Percentiles rank a stretch among this genome's conserved stretches.
Evolutionary conservation across 2,888 invertebrate species (phyloP).

Genomic region (Hirtodrosophila histrioides): DNA sequence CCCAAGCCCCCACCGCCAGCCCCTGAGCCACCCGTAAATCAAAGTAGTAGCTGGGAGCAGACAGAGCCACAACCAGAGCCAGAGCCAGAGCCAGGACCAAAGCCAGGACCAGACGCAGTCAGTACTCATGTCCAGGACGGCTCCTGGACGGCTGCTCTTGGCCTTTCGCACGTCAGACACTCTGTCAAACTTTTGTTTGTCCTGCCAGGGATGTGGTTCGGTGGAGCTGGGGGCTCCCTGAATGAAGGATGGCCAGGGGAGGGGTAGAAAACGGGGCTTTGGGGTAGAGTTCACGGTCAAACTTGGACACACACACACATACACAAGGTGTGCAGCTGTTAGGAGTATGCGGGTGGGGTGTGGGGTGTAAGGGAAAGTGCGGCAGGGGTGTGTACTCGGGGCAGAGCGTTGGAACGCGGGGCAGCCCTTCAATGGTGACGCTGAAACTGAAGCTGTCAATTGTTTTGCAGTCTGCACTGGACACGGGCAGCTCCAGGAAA

Average conservation of each 20-base stretch:
- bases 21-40: slow-evolving; percentile 56
- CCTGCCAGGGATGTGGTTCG: not conserved
- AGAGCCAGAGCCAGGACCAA: not conserved
- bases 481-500: slow-evolving; percentile 16
- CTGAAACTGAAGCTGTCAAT: slow-evolving; percentile 59
- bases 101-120: not conserved
- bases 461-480: slow-evolving; percentile 47
- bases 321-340: slow-evolving; percentile 20
- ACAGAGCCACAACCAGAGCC: not conserved
- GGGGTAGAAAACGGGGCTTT: too few species aligned
- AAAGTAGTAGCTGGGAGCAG: slow-evolving; percentile 52
- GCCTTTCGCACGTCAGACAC: slow-evolving; percentile 77
- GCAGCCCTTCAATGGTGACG: slow-evolving; percentile 39
- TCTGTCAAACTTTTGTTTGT: slow-evolving; percentile 79
- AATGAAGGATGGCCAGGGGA: not conserved
- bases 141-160: slow-evolving; percentile 66
- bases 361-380: not conserved
- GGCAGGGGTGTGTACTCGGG: not conserved
- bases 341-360: slow-evolving; percentile 32
- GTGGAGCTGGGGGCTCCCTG: not conserved
- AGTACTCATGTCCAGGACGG: slow-evolving; percentile 53
- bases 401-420: not conserved
- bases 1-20: not conserved
- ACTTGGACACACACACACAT: not conserved
- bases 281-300: slow-evolving; percentile 9